phyloP scores from a whole-genome alignment of 2,113 vertebrate genomes.

The Clarias gariepinus region DNA sequence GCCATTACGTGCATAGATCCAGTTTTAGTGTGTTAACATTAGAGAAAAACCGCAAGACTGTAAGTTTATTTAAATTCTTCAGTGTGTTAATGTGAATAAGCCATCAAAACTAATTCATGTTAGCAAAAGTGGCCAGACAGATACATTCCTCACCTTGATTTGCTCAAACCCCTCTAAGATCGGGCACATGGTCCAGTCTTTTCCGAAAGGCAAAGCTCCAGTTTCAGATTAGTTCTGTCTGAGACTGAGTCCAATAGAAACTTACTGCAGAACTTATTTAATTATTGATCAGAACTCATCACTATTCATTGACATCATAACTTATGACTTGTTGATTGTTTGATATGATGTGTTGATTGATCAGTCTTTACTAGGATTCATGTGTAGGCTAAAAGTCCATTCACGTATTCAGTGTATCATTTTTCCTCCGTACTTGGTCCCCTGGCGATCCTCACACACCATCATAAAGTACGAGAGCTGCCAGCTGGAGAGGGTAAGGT shows the following conservation, averaged over 20 bases:
- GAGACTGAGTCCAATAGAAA: neutral
- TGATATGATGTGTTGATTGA: neutral
- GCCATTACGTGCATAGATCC: no score
- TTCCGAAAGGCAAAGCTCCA: slow-evolving; percentile 48
- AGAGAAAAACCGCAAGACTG: no score
- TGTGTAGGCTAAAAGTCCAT: neutral
- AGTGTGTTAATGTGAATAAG: neutral
- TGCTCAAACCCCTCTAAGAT: neutral
- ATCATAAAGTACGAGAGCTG: neutral
- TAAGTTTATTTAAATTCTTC: neutral
- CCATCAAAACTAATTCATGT: slow-evolving; percentile 2
- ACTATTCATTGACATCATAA: neutral
- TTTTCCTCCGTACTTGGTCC: neutral
- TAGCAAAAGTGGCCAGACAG: slow-evolving; percentile 50
- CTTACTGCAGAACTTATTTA: neutral
- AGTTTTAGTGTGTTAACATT: no score
- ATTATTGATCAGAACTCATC: neutral
- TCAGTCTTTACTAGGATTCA: neutral
- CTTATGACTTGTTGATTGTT: neutral
- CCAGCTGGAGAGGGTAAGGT: neutral
- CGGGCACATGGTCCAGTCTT: neutral
- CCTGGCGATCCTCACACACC: neutral
- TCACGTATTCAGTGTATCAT: neutral
- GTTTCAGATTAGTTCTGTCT: slow-evolving; percentile 41
- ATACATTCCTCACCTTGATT: slow-evolving; percentile 44